Conservation (phyloP, 2,888 invertebrate species). For the Dorcus hopei region DNA sequence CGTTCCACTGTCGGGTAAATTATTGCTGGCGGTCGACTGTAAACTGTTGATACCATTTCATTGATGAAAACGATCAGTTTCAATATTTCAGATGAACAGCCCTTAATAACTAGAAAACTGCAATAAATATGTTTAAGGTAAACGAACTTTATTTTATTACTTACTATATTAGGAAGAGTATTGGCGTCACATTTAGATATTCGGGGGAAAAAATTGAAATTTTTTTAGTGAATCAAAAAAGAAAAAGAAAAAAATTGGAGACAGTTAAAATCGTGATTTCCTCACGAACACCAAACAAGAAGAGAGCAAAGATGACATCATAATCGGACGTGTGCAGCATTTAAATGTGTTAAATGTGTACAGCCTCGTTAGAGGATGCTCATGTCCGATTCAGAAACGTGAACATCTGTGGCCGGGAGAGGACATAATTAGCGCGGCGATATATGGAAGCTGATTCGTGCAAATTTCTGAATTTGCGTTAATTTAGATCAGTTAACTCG, state of each 20-base stretch:
- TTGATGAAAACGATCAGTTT: conserved; percentile 9
- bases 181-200: no score
- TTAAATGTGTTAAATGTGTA: neutral
- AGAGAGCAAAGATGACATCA: conserved; percentile 16
- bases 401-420: conserved; percentile 4
- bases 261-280: neutral
- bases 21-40: conserved; percentile 14
- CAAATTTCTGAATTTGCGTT: conserved; percentile 32
- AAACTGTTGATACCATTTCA: conserved; percentile 12
- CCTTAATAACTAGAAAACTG: no score
- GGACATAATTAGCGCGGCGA: conserved; percentile 11
- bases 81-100: no score
- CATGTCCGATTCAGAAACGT: neutral
- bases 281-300: neutral
- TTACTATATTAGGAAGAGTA: no score
- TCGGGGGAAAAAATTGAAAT: no score
- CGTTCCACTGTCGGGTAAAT: conserved; percentile 21
- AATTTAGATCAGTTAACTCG: conserved; percentile 29
- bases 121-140: no score
- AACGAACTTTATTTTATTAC: no score
- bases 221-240: no score
- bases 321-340: conserved; percentile 21
- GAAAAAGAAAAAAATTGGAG: neutral
- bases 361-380: neutral
- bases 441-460: conserved; percentile 24